These are phyloP conservation scores for Stegana nigrithorax DNA, from an alignment of 2,888 invertebrate species.

Conservation along the genomic window DNA sequence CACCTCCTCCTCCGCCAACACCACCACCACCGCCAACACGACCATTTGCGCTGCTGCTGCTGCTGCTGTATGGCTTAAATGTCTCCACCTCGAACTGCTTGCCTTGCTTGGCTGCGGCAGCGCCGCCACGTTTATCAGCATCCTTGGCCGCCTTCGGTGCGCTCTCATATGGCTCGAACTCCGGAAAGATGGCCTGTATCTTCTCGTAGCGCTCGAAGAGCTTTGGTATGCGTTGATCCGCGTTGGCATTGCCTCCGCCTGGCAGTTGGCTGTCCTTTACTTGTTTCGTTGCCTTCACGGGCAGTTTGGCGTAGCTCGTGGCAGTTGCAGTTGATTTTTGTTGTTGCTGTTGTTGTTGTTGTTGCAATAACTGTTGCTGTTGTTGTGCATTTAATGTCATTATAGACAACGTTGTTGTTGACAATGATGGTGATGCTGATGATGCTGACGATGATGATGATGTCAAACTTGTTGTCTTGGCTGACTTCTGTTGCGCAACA, in stretches of 20 bases:
- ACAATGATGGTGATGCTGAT: too few relatives aligned
- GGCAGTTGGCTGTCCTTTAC: conserved; percentile 56
- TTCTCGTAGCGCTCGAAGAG: conserved; percentile 81
- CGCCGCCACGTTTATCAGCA: conserved; percentile 22
- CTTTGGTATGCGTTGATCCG: conserved; percentile 74
- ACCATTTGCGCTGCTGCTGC: conserved; percentile 30
- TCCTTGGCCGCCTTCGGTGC: conserved; percentile 44
- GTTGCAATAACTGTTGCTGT: neutral
- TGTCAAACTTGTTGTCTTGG: too few relatives aligned
- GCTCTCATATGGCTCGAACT: conserved; percentile 71
- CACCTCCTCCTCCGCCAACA: conserved; percentile 4
- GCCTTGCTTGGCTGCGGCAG: conserved; percentile 35
- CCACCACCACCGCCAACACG: neutral
- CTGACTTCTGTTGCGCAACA: too few relatives aligned
- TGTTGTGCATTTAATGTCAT: too few relatives aligned
- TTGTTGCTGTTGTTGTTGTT: conserved; percentile 14
- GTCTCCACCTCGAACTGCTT: conserved; percentile 48
- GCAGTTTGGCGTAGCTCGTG: conserved; percentile 51
- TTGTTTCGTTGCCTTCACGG: conserved; percentile 67
- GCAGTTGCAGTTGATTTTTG: conserved; percentile 16
- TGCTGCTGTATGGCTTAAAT: conserved; percentile 36
- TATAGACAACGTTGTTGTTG: too few relatives aligned
- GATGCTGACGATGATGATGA: too few relatives aligned
- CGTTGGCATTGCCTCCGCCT: conserved; percentile 11
- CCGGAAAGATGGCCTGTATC: conserved; percentile 82